Conservation (phyloP, 2,888 invertebrate genomes). For the Aporophyla nigra region DNA sequence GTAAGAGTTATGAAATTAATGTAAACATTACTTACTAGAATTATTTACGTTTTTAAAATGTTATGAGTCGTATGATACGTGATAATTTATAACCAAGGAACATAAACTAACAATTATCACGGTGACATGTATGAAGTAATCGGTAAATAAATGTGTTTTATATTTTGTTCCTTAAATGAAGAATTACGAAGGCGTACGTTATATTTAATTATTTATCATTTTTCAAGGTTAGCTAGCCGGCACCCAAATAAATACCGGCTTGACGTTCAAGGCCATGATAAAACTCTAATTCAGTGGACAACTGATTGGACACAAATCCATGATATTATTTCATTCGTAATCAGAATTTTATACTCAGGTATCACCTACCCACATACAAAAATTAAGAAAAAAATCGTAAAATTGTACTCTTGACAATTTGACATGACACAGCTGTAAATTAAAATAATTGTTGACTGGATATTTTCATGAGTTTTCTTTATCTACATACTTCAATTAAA, state of each 20-base stretch:
- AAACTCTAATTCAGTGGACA: not conserved
- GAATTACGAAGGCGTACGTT: too few relatives aligned
- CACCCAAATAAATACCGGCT: constrained; percentile 6
- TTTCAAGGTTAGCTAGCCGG: constrained; percentile 47
- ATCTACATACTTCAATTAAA: not conserved
- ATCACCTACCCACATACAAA: too few relatives aligned
- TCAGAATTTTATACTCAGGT: not conserved
- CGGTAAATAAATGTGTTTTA: not conserved
- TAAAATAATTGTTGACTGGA: not conserved
- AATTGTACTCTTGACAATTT: not conserved
- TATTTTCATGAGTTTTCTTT: not conserved
- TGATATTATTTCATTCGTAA: not conserved
- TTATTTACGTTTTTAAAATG: not conserved
- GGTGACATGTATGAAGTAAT: not conserved
- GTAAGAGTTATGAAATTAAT: constrained; percentile 56
- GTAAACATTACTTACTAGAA: constrained; percentile 1
- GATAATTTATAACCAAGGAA: not conserved
- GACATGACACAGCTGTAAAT: not conserved
- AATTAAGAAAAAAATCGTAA: not conserved
- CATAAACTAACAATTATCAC: not conserved
- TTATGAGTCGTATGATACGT: not conserved
- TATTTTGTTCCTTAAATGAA: not conserved
- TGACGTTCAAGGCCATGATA: constrained; percentile 12
- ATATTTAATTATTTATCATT: not conserved
- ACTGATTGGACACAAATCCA: too few relatives aligned